phyloP scores from a whole-genome alignment of 2,113 vertebrate species.

The Orientallactaga bullata region DNA sequence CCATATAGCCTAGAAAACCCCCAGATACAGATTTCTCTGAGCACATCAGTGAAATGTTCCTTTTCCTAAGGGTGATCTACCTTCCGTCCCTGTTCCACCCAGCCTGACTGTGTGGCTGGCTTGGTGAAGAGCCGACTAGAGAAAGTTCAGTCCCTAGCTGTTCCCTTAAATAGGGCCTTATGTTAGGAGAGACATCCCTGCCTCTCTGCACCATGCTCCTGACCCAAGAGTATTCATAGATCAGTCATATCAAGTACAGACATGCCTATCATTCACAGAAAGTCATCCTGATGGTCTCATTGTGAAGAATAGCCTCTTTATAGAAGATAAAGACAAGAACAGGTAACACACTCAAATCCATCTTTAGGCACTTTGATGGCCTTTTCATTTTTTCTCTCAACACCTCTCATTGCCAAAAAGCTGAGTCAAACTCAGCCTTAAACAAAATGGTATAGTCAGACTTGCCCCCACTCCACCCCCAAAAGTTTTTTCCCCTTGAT shows the following conservation, averaged over 20 bases:
- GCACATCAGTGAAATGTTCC: not conserved
- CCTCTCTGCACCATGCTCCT: not conserved
- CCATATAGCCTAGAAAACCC: not conserved
- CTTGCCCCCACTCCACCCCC: not conserved
- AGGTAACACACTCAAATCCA: not conserved
- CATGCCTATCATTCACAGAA: not conserved
- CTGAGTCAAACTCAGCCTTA: not conserved
- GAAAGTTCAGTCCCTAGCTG: not conserved
- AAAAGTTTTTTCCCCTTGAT: not conserved
- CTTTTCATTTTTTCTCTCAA: not conserved
- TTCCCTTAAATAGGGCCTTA: not conserved
- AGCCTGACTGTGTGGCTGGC: not conserved
- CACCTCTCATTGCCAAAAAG: not conserved
- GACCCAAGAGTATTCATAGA: not conserved
- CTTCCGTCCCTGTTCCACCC: too few relatives aligned
- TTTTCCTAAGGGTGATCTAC: not conserved
- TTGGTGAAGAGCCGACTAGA: not conserved
- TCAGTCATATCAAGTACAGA: not conserved
- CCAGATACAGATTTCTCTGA: not conserved
- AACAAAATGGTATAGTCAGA: conserved; percentile 16
- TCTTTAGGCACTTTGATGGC: not conserved
- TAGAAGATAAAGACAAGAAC: not conserved
- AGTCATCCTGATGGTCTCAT: not conserved
- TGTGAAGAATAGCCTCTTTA: not conserved
- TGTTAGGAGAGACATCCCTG: not conserved